These are phyloP conservation scores for Polyploca ridens DNA, from an alignment of 2,888 invertebrate genomes.

Conservation along the genomic window DNA sequence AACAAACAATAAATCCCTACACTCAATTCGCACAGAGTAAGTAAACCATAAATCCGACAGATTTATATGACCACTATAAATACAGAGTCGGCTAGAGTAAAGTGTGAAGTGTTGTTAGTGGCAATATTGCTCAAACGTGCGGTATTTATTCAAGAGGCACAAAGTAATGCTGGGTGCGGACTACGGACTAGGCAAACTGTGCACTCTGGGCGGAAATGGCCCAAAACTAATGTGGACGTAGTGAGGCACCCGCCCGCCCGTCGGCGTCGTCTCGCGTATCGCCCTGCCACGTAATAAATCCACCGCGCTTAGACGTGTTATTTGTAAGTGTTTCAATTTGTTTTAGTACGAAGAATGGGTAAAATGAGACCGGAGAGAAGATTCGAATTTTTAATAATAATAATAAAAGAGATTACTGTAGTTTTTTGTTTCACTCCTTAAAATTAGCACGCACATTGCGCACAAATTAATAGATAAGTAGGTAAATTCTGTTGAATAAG, in stretches of 20 bases:
- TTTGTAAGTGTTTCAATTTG: slow-evolving; percentile 13
- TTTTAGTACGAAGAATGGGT: background rate
- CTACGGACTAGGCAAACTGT: slow-evolving; percentile 62
- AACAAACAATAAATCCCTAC: slow-evolving; percentile 9
- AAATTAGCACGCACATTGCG: too few relatives aligned
- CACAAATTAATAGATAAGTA: too few relatives aligned
- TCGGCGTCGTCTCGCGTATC: slow-evolving; percentile 21
- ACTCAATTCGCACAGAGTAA: slow-evolving; percentile 18
- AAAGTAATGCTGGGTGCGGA: slow-evolving; percentile 49
- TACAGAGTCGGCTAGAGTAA: slow-evolving; percentile 57
- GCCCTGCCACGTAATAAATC: slow-evolving; percentile 23
- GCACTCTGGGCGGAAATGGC: slow-evolving; percentile 75
- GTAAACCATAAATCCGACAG: slow-evolving; percentile 62
- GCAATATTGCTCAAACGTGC: slow-evolving; percentile 77
- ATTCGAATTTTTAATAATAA: background rate
- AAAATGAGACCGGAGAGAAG: background rate
- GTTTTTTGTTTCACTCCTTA: too few relatives aligned
- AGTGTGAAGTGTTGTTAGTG: slow-evolving; percentile 80
- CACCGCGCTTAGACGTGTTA: slow-evolving; percentile 16
- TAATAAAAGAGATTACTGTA: too few relatives aligned
- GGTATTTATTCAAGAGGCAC: slow-evolving; percentile 80
- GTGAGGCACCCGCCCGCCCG: slow-evolving; percentile 35
- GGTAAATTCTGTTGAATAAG: too few relatives aligned
- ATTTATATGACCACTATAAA: slow-evolving; percentile 73
- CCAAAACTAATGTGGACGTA: slow-evolving; percentile 70